These are phyloP conservation scores for Aphaenogaster floridana DNA, from an alignment of 1,140 invertebrate species.

Conservation along the genomic window DNA sequence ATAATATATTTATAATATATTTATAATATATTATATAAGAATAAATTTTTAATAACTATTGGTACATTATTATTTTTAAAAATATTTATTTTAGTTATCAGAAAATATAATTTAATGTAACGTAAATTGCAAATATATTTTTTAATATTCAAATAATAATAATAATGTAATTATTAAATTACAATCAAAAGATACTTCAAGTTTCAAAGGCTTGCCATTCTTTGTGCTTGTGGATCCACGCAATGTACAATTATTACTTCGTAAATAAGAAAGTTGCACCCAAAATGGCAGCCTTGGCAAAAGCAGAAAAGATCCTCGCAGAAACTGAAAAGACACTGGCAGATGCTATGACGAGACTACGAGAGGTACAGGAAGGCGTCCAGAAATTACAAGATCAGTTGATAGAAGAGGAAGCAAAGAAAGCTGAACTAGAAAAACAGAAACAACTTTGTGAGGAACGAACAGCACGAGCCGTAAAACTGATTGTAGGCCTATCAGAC, in stretches of 20 bases:
- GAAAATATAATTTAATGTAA: neutral
- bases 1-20: too few species aligned
- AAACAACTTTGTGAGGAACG: conserved; percentile 93
- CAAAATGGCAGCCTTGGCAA: conserved; percentile 88
- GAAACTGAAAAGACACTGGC: conserved; percentile 89
- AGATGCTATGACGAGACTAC: conserved; percentile 88
- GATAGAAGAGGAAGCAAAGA: conserved; percentile 89
- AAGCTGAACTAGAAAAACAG: conserved; percentile 90
- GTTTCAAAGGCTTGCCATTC: conserved; percentile 93
- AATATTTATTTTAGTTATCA: too few species aligned
- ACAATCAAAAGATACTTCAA: conserved; percentile 80
- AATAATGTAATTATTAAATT: conserved; percentile 4
- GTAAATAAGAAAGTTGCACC: conserved; percentile 88
- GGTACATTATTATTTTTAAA: too few species aligned
- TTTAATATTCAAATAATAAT: neutral
- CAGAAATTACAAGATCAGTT: conserved; percentile 89
- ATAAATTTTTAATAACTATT: too few species aligned
- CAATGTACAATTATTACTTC: conserved; percentile 91
- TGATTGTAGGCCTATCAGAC: conserved; percentile 88
- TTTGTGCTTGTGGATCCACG: conserved; percentile 90
- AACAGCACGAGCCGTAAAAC: conserved; percentile 92
- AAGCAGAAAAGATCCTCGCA: conserved; percentile 89
- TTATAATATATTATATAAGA: too few species aligned
- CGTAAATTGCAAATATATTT: neutral
- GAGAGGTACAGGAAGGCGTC: conserved; percentile 88